A percentile compares a stretch with the other conserved stretches of the same genome.
Conservation (phyloP, 2,113 vertebrate species). For the Burhinus oedicnemus region DNA sequence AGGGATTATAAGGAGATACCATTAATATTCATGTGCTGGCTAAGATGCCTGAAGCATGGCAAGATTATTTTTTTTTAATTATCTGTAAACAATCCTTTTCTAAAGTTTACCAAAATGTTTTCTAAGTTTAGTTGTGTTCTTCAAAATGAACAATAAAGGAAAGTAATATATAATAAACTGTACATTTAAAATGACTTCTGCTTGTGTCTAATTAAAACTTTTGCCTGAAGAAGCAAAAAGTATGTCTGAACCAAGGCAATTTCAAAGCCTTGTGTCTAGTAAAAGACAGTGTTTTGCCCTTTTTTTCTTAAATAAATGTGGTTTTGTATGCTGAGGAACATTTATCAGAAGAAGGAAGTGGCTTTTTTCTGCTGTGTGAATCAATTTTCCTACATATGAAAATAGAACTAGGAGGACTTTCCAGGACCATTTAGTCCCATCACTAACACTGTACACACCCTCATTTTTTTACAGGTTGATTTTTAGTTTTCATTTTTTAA, state of each 20-base stretch:
- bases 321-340: not conserved
- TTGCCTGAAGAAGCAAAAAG: not conserved
- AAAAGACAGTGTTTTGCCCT: not conserved
- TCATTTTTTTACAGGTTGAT: not conserved
- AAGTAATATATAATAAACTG: not conserved
- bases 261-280: not conserved
- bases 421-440: not conserved
- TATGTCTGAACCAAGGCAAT: not conserved
- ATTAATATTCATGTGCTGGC: not conserved
- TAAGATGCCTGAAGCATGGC: not conserved
- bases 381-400: not conserved
- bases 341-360: not conserved
- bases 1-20: not conserved
- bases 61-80: not conserved
- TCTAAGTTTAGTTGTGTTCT: not conserved
- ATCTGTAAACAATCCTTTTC: not conserved
- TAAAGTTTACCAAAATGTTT: not conserved
- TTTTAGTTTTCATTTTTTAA: not conserved
- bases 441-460: not conserved
- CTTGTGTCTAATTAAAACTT: not conserved
- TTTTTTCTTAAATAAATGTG: not conserved
- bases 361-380: not conserved
- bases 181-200: not conserved
- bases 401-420: not conserved
- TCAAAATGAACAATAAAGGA: not conserved